phyloP scores from a whole-genome alignment of 2,113 vertebrate species.

The Etheostoma cragini region DNA sequence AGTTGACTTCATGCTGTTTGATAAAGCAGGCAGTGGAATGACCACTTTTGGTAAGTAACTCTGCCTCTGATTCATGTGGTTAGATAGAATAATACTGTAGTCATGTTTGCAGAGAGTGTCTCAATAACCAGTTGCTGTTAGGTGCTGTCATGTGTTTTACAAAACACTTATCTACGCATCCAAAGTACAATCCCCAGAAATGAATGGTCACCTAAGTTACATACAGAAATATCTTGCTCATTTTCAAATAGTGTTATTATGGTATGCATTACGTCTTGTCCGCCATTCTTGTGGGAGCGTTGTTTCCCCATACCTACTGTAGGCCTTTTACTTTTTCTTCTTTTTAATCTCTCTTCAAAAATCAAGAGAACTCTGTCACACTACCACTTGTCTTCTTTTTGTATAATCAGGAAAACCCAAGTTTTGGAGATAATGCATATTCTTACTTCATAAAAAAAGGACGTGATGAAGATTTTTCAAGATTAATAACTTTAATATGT shows the following conservation, averaged over 20 bases:
- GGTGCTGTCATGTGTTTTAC: not conserved
- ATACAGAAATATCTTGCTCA: not conserved
- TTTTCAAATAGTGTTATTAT: not conserved
- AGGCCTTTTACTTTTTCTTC: not conserved
- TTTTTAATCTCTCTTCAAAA: not conserved
- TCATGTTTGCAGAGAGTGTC: not conserved
- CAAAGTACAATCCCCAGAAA: slow-evolving; percentile 12
- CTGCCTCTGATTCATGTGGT: slow-evolving; percentile 21
- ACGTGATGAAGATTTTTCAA: not conserved
- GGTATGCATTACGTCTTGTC: not conserved
- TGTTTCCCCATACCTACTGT: not conserved
- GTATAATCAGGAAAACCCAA: not conserved
- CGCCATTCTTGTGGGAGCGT: not conserved
- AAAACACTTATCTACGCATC: too few relatives aligned
- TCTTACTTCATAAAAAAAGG: not conserved
- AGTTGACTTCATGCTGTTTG: slow-evolving; percentile 92
- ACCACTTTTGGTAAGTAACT: slow-evolving; percentile 88
- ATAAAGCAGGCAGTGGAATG: slow-evolving; percentile 90
- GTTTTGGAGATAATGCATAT: not conserved
- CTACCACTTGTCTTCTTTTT: not conserved
- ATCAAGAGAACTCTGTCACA: not conserved
- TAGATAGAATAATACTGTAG: not conserved
- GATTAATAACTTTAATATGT: slow-evolving; percentile 5
- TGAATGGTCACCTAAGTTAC: not conserved
- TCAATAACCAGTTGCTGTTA: not conserved